Percentiles rank a stretch among this genome's conserved stretches.
Conservation (phyloP, 1,140 invertebrate species). For the Microplitis mediator region DNA sequence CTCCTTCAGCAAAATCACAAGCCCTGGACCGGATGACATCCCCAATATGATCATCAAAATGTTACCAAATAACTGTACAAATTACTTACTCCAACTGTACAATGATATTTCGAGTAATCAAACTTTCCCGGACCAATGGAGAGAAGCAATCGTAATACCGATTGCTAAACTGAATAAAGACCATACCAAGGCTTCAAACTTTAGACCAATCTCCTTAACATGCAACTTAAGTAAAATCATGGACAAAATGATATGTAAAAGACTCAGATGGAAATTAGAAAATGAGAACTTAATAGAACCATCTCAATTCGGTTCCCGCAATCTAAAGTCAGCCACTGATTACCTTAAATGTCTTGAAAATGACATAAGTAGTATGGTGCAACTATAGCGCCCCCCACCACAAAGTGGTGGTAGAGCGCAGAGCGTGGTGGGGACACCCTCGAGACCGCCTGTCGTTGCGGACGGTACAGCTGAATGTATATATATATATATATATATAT, state of each 20-base stretch:
- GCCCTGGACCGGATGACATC: constrained; percentile 34
- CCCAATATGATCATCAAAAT: constrained; percentile 40
- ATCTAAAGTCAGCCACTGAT: constrained; percentile 3
- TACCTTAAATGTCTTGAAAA: constrained; percentile 33
- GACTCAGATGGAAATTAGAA: constrained; percentile 30
- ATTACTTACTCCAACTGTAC: constrained; percentile 37
- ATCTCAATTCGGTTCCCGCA: constrained; percentile 25
- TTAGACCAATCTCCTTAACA: constrained; percentile 51
- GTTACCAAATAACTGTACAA: constrained; percentile 29
- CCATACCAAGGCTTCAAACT: constrained; percentile 12
- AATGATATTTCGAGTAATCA: constrained; percentile 37
- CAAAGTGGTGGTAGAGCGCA: no score
- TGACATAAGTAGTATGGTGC: no score
- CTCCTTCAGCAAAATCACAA: constrained; percentile 9
- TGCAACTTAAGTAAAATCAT: constrained; percentile 43
- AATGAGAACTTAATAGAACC: constrained; percentile 33
- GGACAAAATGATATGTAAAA: constrained; percentile 41
- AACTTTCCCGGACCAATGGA: constrained; percentile 45
- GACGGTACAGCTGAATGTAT: no score
- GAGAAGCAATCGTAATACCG: constrained; percentile 47
- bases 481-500: no score
- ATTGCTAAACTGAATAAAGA: constrained; percentile 45
- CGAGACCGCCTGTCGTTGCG: no score
- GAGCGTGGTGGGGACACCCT: no score
- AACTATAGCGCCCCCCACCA: no score